Evolutionary conservation across 2,888 invertebrate species (phyloP).

Genomic region (Ormyrus thymus): DNA sequence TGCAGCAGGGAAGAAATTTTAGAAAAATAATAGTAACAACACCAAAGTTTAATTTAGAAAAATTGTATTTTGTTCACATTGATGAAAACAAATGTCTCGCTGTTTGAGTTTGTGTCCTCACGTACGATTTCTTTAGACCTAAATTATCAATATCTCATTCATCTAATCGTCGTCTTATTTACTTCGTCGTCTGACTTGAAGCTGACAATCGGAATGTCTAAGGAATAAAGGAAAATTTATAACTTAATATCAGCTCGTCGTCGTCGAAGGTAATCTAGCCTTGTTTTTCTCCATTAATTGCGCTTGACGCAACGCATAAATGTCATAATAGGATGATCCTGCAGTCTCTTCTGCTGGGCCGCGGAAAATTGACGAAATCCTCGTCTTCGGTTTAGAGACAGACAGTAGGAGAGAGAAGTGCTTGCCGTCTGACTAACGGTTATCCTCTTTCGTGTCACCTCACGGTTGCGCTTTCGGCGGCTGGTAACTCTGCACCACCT

Average conservation of each 20-base stretch:
- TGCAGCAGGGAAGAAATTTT: no score
- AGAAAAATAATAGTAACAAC: background rate
- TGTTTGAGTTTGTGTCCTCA: constrained; percentile 5
- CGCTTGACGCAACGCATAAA: background rate
- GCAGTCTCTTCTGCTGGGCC: background rate
- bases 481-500: constrained; percentile 53
- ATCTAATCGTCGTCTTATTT: constrained; percentile 17
- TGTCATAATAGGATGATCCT: background rate
- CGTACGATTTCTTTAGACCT: constrained; percentile 13
- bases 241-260: constrained; percentile 36
- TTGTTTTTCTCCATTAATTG: constrained; percentile 2
- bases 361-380: background rate
- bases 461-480: constrained; percentile 44
- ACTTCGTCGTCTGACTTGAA: constrained; percentile 7
- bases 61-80: constrained; percentile 39
- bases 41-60: constrained; percentile 38
- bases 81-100: constrained; percentile 35
- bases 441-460: constrained; percentile 1
- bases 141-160: constrained; percentile 31
- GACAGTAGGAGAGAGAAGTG: background rate
- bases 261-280: constrained; percentile 1
- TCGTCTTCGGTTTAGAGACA: constrained; percentile 4
- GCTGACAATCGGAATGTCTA: constrained; percentile 54
- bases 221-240: constrained; percentile 46
- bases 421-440: background rate